Evolutionary conservation across 2,113 vertebrate species (phyloP), one percentile per base, ranked within the genome.

Genomic region (Egretta garzetta): DNA sequence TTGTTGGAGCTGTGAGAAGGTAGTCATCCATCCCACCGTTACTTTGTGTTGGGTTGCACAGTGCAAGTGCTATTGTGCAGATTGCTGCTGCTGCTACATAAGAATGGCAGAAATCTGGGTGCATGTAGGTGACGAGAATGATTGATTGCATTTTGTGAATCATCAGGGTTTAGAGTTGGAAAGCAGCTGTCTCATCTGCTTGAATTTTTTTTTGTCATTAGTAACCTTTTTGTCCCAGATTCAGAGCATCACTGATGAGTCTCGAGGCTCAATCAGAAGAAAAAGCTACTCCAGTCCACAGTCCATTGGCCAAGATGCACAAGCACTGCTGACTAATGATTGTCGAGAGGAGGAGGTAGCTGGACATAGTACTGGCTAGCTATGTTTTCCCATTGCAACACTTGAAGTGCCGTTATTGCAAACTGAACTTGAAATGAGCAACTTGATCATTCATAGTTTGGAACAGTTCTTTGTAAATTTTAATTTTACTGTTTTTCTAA

Each of bases 191-290:
- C 66, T 62, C 24, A 53, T 27, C 19, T 60, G n/a, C 49, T 76
- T 63, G 8, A 10, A 3, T 19, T 24, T 64, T 74, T 85, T 71
- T 95, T 86, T 87, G 96, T 94, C 70, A 59, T 64, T 90, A 59
- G 93, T 98, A 97, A 80, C 43, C 5, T 86, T 90, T 89, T 85
- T 93, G 41, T 94, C 97, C 96, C 98, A 99, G 99, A 99, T 99
- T 98, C 99, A 99, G 98, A 99, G 99, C 97, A 99, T 99, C 97
- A 98, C 98, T 45, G 98, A 99, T 95, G 99, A 98, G 49, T 99
- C 99, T 95, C 98, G 98, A 26, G 98, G 98, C 49, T 99, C 99
- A 33, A 96, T 99, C 96, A 99, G 99, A 71, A 99, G 99, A 26
- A 99, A 99, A 98, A 99, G 98, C 97, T 98, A 80, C 84, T 96